Percentiles rank a stretch among this genome's conserved stretches.
Evolutionary conservation across 2,113 vertebrate genomes (phyloP).

Genomic region (Beaufortia kweichowensis): DNA sequence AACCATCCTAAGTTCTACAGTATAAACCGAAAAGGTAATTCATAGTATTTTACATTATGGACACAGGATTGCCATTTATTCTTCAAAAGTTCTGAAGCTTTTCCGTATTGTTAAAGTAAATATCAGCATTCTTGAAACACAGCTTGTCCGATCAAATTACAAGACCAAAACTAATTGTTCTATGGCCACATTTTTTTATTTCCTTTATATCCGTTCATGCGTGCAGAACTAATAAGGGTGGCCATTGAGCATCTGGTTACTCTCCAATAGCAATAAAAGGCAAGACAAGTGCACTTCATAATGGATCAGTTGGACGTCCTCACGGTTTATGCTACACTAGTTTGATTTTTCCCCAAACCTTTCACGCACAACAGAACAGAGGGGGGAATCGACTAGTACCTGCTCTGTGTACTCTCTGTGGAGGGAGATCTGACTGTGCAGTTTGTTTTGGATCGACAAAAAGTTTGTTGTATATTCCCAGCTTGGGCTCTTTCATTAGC

Average conservation of each 20-base stretch:
- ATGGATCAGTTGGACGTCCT: neutral
- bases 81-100: too few relatives aligned
- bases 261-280: neutral
- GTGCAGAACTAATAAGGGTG: neutral
- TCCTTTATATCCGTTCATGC: neutral
- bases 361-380: slow-evolving; percentile 5
- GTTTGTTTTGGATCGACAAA: slow-evolving; percentile 14
- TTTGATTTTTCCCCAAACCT: slow-evolving; percentile 11
- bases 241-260: neutral
- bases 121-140: too few relatives aligned
- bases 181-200: neutral
- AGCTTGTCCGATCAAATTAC: too few relatives aligned
- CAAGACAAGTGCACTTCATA: neutral
- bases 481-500: neutral
- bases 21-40: too few relatives aligned
- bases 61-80: too few relatives aligned
- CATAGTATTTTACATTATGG: too few relatives aligned
- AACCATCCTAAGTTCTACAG: too few relatives aligned
- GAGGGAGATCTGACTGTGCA: slow-evolving; percentile 1
- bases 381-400: neutral
- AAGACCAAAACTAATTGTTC: too few relatives aligned
- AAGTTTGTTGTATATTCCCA: slow-evolving; percentile 26
- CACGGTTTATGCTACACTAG: slow-evolving; percentile 3
- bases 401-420: neutral
- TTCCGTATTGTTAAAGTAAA: too few relatives aligned